These are phyloP conservation scores for Pseudomugil tenellus DNA, from an alignment of 2,797 vertebrate genomes.

Conservation along the genomic window DNA sequence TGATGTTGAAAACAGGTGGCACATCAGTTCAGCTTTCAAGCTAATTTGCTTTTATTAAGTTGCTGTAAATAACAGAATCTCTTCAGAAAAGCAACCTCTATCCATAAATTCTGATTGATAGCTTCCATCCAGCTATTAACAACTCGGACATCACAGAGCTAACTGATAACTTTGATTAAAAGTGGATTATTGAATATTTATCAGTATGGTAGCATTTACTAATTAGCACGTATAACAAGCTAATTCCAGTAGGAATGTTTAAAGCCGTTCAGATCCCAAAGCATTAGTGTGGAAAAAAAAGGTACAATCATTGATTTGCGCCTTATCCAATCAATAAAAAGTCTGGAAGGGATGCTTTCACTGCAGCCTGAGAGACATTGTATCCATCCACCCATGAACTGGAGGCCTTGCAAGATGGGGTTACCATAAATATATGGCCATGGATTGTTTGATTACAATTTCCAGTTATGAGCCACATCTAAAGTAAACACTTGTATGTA, in stretches of 20 bases:
- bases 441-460: neutral
- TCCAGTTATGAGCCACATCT: neutral
- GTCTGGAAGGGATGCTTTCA: neutral
- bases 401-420: neutral
- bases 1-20: neutral
- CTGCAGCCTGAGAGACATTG: neutral
- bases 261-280: neutral
- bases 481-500: neutral
- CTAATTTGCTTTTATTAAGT: conserved; percentile 7
- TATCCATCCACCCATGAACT: neutral
- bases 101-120: neutral
- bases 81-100: neutral
- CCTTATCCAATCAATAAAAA: neutral
- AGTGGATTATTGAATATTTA: too few species aligned
- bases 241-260: neutral
- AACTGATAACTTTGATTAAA: neutral
- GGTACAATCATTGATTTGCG: neutral
- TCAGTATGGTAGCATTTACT: neutral
- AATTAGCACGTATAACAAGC: neutral
- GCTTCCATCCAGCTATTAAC: neutral
- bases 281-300: neutral
- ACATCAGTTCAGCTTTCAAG: neutral
- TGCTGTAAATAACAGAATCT: neutral
- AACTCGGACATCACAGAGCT: neutral
- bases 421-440: neutral